Base-by-base conservation (phyloP, 2,113 vertebrate species). In the Cathartes aura region DNA sequence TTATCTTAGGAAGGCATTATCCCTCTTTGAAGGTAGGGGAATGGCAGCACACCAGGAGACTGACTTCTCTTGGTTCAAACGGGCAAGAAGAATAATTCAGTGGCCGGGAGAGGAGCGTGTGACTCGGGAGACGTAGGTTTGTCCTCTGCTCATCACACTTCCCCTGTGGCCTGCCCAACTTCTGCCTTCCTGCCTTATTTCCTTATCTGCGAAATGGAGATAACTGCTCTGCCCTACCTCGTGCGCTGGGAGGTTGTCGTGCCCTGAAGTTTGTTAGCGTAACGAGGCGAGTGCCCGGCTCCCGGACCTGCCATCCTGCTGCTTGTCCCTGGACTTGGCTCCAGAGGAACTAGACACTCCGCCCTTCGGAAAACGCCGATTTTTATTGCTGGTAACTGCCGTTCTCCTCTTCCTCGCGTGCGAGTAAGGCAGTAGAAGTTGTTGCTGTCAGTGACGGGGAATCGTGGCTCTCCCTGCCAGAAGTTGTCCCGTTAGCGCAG, bases 101-200 rank as follows among this genome's bases (percentile, higher is more conserved):
- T 7, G 63, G 23, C 53, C 0, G 2, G 74, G 48, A 58, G 34
- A 42, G 58, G 58, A 50, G 48, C 14, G 5, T 83, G 82, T 42
- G 82, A 24, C 89, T 50, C 3, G 2, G n/a, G 84, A 56, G 48
- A 27, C 2, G 1, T 34, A 12, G 78, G n/a, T 59, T 26, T 68
- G 82, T 64, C 64, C 91, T 70, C 38, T 59, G 48, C 79, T 55
- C 86, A 3, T 36, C 53, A 1, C 68, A 7, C 80, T 96, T 79
- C 73, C 73, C 56, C 48, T 23, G 16, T 1, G 59, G 48, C 64
- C 1, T 1, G 53, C 82, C 72, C 67, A 53, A 6, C 79, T 92
- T 59, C 64, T 71, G 89, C 86, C 92, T 94, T 90, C 87, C 95
- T 85, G 90, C 87, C 48, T 9, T 7, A 4, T 78, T 73, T 59